Evolutionary conservation across 1,140 invertebrate genomes (phyloP), one percentile per base, ranked within the genome.

Genomic region (Drosophila santomea): DNA sequence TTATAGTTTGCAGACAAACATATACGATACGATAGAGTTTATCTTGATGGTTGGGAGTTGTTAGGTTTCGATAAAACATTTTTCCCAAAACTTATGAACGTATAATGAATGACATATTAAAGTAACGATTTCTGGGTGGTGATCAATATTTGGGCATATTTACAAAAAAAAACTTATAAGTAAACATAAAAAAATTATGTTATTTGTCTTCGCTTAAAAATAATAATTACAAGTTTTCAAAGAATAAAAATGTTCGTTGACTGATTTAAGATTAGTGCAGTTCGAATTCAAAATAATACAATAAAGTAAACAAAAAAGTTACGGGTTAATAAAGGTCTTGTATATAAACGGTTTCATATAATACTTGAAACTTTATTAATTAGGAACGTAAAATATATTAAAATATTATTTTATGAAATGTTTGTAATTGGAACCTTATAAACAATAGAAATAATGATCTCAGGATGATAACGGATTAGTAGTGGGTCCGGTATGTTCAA

Each of bases 1-100:
- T 88, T 66, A 39, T 47, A 44, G 58, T 56, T 68, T 78, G 68
- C 38, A 66, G 54, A 64, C 68, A 74, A 73, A 80, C 56, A 69
- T 62, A 54, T 32, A 60, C 39, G 11, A 54, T 32, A 60, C 39
- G 11, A 43, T 35, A 60, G 60, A 25, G 14, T 35, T 15, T 60
- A 43, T 10, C 17, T 44, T 25, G 7, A 60, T 51, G 8, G 4
- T 15, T 17, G n/a, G n/a, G 14, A 14, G n/a, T 23, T 23, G 10
- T 23, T 14, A 23, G 44, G 4, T 14, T 47, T 47, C 11, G 11
- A 23, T 23, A 23, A 20, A 10, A 14, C 8, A 8, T 3, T 23
- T 23, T 10, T 38, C 4, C 36, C 1, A 5, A n/a, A 32, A 7
- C 8, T 32, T 10, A 50, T 17, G 25, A 17, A 28, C 7, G 47